Evolutionary conservation across 2,888 invertebrate genomes (phyloP).

Genomic region (Diarsia dahlii): DNA sequence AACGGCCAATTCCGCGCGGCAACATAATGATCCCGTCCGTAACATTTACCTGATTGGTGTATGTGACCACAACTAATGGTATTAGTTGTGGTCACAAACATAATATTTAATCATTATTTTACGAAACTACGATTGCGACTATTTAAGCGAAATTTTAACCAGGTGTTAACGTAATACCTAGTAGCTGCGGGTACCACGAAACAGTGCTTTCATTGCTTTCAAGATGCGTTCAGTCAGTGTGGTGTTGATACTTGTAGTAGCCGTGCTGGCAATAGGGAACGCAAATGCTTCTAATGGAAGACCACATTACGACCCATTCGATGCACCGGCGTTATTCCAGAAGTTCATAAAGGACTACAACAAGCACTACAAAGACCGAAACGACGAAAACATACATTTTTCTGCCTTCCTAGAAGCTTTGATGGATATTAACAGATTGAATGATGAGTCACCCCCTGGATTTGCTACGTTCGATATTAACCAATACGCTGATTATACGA

Average conservation of each 20-base stretch:
- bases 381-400: slow-evolving; percentile 52
- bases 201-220: neutral
- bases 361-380: slow-evolving; percentile 71
- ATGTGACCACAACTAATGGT: no score
- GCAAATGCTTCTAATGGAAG: slow-evolving; percentile 29
- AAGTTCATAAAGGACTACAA: slow-evolving; percentile 71
- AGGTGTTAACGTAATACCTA: neutral
- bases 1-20: no score
- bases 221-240: slow-evolving; percentile 46
- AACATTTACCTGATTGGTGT: no score
- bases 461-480: slow-evolving; percentile 70
- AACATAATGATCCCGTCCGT: no score
- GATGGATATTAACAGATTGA: no score
- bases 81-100: no score
- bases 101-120: no score
- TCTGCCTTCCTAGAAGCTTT: no score
- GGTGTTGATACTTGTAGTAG: slow-evolving; percentile 45
- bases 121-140: neutral
- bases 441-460: neutral
- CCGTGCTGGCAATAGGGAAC: slow-evolving; percentile 55
- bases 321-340: slow-evolving; percentile 70
- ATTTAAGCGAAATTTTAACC: slow-evolving; percentile 20
- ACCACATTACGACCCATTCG: slow-evolving; percentile 64
- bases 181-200: slow-evolving; percentile 2
- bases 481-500: slow-evolving; percentile 74